A percentile compares a stretch with the other conserved stretches of the same genome.
Conservation (phyloP, 2,797 vertebrate species). For the Alexandromys oeconomus region DNA sequence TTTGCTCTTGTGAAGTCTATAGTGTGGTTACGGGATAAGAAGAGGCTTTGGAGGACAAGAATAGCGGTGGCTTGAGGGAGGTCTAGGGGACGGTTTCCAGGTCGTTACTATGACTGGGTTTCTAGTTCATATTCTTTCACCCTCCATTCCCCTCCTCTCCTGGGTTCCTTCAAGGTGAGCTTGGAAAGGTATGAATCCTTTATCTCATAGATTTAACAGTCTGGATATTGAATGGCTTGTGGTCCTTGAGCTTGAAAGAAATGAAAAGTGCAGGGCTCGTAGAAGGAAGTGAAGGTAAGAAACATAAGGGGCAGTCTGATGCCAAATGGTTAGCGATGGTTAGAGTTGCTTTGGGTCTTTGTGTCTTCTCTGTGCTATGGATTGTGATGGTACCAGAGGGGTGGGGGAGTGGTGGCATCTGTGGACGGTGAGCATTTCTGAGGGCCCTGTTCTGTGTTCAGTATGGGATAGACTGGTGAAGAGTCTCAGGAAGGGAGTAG, state of each 20-base stretch:
- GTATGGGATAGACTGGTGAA: not conserved
- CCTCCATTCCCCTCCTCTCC: not conserved
- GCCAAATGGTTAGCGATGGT: not conserved
- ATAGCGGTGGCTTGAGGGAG: constrained; percentile 7
- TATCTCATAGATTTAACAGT: constrained; percentile 32
- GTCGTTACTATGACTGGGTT: not conserved
- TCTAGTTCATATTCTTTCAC: not conserved
- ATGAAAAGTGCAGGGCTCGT: constrained; percentile 92
- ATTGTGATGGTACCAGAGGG: not conserved
- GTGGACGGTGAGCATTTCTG: not conserved
- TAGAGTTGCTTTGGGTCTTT: not conserved
- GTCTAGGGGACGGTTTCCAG: not conserved
- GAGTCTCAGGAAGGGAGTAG: constrained; percentile 6
- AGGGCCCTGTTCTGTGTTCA: not conserved
- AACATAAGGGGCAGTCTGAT: constrained; percentile 87
- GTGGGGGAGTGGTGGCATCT: not conserved
- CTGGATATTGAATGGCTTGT: constrained; percentile 31
- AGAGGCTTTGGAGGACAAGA: not conserved
- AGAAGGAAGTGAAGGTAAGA: constrained; percentile 88
- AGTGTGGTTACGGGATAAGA: not conserved
- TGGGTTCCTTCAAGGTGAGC: constrained; percentile 1
- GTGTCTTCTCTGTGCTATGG: not conserved
- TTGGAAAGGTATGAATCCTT: constrained; percentile 41
- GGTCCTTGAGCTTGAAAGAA: constrained; percentile 71
- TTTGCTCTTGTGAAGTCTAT: not conserved